Evolutionary conservation across 2,113 vertebrate species (phyloP).

Genomic region (Anhinga rufa): DNA sequence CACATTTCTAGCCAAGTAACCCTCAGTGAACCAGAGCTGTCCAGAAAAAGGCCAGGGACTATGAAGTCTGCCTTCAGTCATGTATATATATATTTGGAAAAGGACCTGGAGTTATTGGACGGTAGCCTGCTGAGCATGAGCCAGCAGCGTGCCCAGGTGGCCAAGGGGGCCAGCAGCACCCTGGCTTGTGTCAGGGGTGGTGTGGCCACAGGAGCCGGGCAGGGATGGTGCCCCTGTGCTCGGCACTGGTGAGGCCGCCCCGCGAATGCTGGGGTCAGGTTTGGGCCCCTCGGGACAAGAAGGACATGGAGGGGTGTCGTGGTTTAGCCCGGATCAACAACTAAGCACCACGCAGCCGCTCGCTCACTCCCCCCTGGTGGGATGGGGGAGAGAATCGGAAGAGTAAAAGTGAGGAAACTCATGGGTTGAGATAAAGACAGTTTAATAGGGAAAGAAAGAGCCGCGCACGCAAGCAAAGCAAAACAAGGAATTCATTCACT

Average conservation of each 20-base stretch:
- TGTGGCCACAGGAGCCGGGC: background rate
- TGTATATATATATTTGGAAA: background rate
- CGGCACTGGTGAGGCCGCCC: background rate
- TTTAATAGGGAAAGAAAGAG: too few relatives aligned
- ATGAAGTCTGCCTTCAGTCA: background rate
- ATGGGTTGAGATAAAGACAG: too few relatives aligned
- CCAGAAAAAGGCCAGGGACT: background rate
- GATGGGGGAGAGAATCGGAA: too few relatives aligned
- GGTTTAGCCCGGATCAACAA: too few relatives aligned
- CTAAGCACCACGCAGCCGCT: too few relatives aligned
- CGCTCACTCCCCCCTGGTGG: too few relatives aligned
- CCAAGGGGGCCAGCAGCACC: background rate
- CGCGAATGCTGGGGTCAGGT: background rate
- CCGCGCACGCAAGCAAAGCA: too few relatives aligned
- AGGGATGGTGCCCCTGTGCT: background rate
- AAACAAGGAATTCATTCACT: too few relatives aligned
- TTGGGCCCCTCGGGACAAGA: background rate
- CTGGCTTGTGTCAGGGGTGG: background rate
- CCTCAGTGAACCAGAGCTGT: background rate
- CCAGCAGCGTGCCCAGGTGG: background rate
- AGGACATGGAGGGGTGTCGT: background rate
- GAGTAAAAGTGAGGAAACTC: too few relatives aligned
- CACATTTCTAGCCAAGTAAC: background rate
- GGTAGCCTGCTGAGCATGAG: background rate
- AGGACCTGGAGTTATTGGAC: background rate